These are phyloP conservation scores for Saguinus midas DNA, from an alignment of 2,113 vertebrate species.

Conservation along the genomic window DNA sequence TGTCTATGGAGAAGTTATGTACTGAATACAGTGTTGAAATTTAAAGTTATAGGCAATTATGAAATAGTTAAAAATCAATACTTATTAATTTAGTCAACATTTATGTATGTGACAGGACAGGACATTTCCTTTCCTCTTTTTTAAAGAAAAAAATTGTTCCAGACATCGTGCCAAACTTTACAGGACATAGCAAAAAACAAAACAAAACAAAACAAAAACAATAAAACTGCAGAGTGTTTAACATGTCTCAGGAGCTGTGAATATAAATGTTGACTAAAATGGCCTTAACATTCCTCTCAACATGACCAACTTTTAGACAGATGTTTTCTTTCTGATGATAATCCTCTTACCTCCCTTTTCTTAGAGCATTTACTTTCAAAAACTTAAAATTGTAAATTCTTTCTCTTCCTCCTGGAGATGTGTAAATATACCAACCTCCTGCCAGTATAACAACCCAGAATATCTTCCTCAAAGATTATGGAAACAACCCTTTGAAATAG, in stretches of 20 bases:
- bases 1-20: too few species aligned
- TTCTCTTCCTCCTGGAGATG: neutral
- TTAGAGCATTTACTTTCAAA: conserved; percentile 6
- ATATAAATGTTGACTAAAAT: neutral
- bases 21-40: neutral
- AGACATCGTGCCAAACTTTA: neutral
- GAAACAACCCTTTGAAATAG: neutral
- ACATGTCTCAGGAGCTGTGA: neutral
- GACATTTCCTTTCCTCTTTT: neutral
- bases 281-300: neutral
- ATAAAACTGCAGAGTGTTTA: neutral
- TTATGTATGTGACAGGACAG: neutral
- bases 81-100: neutral
- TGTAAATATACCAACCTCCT: neutral
- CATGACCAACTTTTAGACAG: neutral
- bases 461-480: neutral
- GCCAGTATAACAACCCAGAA: neutral
- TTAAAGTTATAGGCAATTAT: neutral
- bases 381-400: neutral
- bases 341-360: neutral
- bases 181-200: neutral
- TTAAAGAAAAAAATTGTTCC: neutral
- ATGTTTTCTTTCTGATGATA: neutral
- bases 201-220: neutral
- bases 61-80: neutral